Percentiles rank a stretch among this genome's conserved stretches.
These are phyloP conservation scores for Chaetodon trifasciatus DNA, from an alignment of 2,797 vertebrate species.

Conservation along the genomic window DNA sequence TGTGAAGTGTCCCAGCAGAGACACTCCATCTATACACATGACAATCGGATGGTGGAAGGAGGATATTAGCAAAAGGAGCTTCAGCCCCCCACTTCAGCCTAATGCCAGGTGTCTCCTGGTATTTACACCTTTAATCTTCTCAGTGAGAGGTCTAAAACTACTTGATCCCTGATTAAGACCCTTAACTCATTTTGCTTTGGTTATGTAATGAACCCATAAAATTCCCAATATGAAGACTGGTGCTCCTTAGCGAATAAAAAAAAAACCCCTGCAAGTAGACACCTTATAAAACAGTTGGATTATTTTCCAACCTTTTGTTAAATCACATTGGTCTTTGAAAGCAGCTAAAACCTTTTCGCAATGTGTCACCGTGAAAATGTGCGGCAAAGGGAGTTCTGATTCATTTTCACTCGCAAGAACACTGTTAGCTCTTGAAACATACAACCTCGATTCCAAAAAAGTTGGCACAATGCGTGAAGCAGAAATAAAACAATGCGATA, in stretches of 20 bases:
- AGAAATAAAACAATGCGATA: too few relatives aligned
- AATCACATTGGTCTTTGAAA: slow-evolving; percentile 66
- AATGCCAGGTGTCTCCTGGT: slow-evolving; percentile 68
- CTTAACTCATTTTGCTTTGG: slow-evolving; percentile 66
- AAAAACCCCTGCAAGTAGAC: slow-evolving; percentile 29
- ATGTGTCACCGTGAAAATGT: slow-evolving; percentile 49
- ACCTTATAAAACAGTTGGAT: slow-evolving; percentile 61
- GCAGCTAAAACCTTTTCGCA: slow-evolving; percentile 60
- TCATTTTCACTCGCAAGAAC: slow-evolving; percentile 15
- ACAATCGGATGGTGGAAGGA: slow-evolving; percentile 28
- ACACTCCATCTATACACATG: slow-evolving; percentile 36
- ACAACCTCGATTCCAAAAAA: too few relatives aligned
- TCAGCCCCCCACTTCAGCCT: slow-evolving; percentile 40
- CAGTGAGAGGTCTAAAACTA: slow-evolving; percentile 61
- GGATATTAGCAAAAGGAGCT: slow-evolving; percentile 52
- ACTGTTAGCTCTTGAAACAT: slow-evolving; percentile 10
- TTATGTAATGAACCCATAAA: slow-evolving; percentile 69
- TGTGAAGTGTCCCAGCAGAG: slow-evolving; percentile 57
- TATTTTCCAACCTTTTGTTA: slow-evolving; percentile 69
- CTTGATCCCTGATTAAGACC: slow-evolving; percentile 74
- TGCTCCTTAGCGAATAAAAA: slow-evolving; percentile 33
- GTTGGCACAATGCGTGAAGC: too few relatives aligned
- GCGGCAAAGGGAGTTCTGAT: slow-evolving; percentile 25
- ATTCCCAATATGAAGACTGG: slow-evolving; percentile 36
- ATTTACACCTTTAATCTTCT: slow-evolving; percentile 74